A percentile compares a stretch with the other conserved stretches of the same genome.
Evolutionary conservation across 2,113 vertebrate genomes (phyloP).

Genomic region (Ammodytes dubius): DNA sequence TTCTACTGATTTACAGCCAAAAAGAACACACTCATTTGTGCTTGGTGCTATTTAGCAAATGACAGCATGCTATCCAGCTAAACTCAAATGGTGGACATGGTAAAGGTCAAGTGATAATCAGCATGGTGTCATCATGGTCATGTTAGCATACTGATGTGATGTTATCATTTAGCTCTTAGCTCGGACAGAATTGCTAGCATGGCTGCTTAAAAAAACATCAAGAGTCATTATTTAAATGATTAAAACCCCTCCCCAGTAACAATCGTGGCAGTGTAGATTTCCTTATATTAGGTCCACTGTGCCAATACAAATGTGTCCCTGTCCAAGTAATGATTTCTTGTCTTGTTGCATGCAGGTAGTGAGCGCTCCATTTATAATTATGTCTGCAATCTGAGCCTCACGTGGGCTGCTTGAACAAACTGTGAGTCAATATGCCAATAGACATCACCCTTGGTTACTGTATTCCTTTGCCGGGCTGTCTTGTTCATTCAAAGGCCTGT

Average conservation of each 20-base stretch:
- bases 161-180: conserved; percentile 1
- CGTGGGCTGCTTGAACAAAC: conserved; percentile 55
- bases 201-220: too few relatives aligned
- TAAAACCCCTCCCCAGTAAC: conserved; percentile 20
- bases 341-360: conserved; percentile 55
- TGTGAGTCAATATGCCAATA: conserved; percentile 73
- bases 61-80: background rate
- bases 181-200: too few relatives aligned
- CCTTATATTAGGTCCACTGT: conserved; percentile 16
- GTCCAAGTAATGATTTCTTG: conserved; percentile 65
- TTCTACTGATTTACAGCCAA: too few relatives aligned
- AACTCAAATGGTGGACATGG: background rate
- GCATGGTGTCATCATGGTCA: background rate
- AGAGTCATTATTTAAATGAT: too few relatives aligned
- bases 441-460: conserved; percentile 64
- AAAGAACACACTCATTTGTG: too few relatives aligned
- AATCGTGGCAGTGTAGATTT: conserved; percentile 34
- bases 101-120: background rate
- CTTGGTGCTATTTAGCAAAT: background rate
- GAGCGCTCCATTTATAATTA: conserved; percentile 64
- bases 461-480: conserved; percentile 57
- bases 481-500: conserved; percentile 52
- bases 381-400: conserved; percentile 37
- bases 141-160: background rate
- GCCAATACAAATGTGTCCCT: conserved; percentile 37